Evolutionary conservation across 2,888 invertebrate species (phyloP), one percentile per base, ranked within the genome.

Genomic region (Orthonevra nobilis): DNA sequence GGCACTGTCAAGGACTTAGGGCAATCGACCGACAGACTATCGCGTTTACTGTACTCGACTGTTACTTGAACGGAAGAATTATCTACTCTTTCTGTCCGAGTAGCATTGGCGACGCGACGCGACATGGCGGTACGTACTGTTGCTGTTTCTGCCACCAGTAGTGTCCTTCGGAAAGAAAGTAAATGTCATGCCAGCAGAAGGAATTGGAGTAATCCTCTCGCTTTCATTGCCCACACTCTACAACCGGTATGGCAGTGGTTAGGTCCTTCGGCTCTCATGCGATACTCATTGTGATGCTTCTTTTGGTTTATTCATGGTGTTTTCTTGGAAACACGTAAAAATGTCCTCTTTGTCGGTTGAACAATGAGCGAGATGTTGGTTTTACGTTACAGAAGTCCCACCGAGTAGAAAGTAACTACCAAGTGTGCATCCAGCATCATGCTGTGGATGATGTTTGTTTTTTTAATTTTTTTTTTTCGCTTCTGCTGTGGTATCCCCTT

Each of bases 221-320:
- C 44, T 77, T 58, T 77, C 42, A 38, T 36, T 34, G 44, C 34
- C 28, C 3, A 23, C 17, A 4, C 32, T 7, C 14, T 9, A 32
- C 44, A 15, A 14, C 44, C 17, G 2, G 3, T 26, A 9, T 26
- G 32, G 42, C 15, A 19, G 36, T 5, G 15, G 48, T 20, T 40
- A 23, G 46, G 46, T 44, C 34, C 61, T 79, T 72, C 64, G 23
- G n/a, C n/a, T n/a, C n/a, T 30, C 23, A 17, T 40, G n/a, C 34
- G 36, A 6, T 20, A 12, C 34, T 32, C 44, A 40, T 61, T 74
- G 60, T 36, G 44, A 38, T 12, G 28, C 28, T 77, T 17, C 63
- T 40, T 70, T 50, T 77, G 52, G 72, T 66, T 79, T 79, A 66
- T 79, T 79, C 72, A 60, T 72, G 46, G 58, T 72, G 77, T 79